Evolutionary conservation across 2,797 vertebrate species (phyloP), one percentile per base, ranked within the genome.

Genomic region (Mormyrops boulengeri): DNA sequence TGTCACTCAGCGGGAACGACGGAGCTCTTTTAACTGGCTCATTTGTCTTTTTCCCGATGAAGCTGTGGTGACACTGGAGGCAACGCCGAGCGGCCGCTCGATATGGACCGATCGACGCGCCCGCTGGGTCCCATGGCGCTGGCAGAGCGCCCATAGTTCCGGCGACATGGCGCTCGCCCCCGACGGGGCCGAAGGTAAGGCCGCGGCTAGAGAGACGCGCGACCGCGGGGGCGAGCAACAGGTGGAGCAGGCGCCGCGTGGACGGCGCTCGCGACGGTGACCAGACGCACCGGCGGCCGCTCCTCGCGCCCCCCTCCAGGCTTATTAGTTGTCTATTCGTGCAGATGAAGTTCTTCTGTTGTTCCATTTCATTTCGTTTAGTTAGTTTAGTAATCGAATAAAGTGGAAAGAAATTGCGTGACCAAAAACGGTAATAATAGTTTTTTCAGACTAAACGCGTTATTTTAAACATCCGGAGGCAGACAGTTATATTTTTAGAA

Each of bases 91-190:
- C 80, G 60, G 88, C 62, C 49, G 73, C n/a, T 60, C 93, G 90
- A 49, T 92, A 95, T 95, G 95, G 93, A 94, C 90, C 93, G 55
- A 85, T 60, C 69, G 88, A 89, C 7, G 53, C 38, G 60, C 38
- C 50, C 3, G 22, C 90, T 87, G 85, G 84, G 60, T 82, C 89
- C 88, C 88, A 89, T 82, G 88, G 91, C 89, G 91, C 47, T 87
- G 89, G 90, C 93, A 89, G 92, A 90, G 92, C 94, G 95, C 94
- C 95, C 96, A 95, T 96, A 95, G 95, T 94, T 90, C 91, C 93
- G 44, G 26, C 82, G 22, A 52, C 91, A 96, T 96, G 95, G 95
- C 94, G 89, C 94, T 93, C 92, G 90, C 92, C n/a, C 92, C 88
- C 88, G 91, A 53, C 90, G 93, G 92, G 44, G 9, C 87, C 12